Evolutionary conservation across 2,113 vertebrate genomes (phyloP).

Genomic region (Coturnix japonica): DNA sequence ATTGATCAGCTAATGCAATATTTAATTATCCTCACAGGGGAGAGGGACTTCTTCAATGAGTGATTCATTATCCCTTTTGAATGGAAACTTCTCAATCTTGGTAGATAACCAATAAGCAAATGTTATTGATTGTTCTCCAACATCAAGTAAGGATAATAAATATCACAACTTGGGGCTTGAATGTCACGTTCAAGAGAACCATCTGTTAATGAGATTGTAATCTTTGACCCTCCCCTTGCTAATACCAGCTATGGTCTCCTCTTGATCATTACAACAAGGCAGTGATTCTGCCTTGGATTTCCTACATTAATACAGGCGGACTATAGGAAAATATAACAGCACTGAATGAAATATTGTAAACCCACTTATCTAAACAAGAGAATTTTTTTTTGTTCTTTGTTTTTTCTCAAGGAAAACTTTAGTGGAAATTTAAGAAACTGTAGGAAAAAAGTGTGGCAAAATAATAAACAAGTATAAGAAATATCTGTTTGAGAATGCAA

Average conservation of each 20-base stretch:
- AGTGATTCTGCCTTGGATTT: constrained; percentile 23
- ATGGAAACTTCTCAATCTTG: constrained; percentile 40
- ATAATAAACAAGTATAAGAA: background rate
- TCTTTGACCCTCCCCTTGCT: background rate
- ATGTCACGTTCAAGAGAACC: constrained; percentile 3
- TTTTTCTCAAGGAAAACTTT: background rate
- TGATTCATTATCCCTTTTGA: constrained; percentile 50
- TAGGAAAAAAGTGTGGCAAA: background rate
- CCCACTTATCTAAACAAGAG: background rate
- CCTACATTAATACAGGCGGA: background rate
- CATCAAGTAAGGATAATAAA: constrained; percentile 58
- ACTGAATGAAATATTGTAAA: background rate
- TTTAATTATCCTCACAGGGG: constrained; percentile 25
- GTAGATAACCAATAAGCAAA: constrained; percentile 50
- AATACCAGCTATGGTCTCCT: constrained; percentile 11
- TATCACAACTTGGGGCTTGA: constrained; percentile 5
- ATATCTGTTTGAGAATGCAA: background rate
- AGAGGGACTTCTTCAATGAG: constrained; percentile 28
- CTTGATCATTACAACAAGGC: background rate
- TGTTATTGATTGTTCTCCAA: constrained; percentile 38
- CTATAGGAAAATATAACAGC: background rate
- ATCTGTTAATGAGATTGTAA: constrained; percentile 37
- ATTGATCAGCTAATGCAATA: constrained; percentile 57
- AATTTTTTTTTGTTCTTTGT: background rate
- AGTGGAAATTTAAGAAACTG: background rate